Evolutionary conservation across 2,797 vertebrate species (phyloP), one percentile per base, ranked within the genome.

Genomic region (Anguilla pacifica): DNA sequence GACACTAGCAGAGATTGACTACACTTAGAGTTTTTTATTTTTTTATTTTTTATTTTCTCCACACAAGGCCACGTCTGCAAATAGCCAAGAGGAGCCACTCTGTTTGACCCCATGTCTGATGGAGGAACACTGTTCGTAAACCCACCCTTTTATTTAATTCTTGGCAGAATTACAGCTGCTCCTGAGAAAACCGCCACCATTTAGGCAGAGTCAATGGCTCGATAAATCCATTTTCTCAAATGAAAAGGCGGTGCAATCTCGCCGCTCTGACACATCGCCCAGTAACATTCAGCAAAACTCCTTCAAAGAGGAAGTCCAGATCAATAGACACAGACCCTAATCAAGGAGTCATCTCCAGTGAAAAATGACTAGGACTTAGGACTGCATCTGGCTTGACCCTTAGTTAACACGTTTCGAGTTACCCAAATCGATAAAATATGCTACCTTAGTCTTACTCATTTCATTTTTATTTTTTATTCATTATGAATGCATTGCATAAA

Each of bases 91-190:
- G 25, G 28, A 31, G 51, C 51, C 31, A 57, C 43, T 83, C n/a
- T n/a, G 55, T 57, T 84, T 49, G 46, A 55, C 83, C 51, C 35
- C 31, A 3, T 28, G n/a, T 28, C 81, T n/a, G 81, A 83, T 28
- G 22, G 81, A 55, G 51, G 22, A 83, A 83, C 43, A 74, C 13
- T 43, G 81, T 83, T 49, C 35, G 19, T 51, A 82, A 79, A 83
- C 51, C 81, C 49, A 53, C 17, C 74, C 35, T 79, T 55, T 74
- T 51, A 84, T 87, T 84, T 55, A 87, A 84, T 84, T 84, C 31
- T 49, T 51, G 77, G 53, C 70, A 86, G 85, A 59, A 86, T 79
- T 67, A 6, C 61, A 49, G 22, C 81, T n/a, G 49, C 81, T 67
- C 79, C 31, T 22, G 67, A 43, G 49, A 83, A 84, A 74, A 84